These are phyloP conservation scores for Cenopis cana DNA, from an alignment of 2,888 invertebrate genomes.

Conservation along the genomic window DNA sequence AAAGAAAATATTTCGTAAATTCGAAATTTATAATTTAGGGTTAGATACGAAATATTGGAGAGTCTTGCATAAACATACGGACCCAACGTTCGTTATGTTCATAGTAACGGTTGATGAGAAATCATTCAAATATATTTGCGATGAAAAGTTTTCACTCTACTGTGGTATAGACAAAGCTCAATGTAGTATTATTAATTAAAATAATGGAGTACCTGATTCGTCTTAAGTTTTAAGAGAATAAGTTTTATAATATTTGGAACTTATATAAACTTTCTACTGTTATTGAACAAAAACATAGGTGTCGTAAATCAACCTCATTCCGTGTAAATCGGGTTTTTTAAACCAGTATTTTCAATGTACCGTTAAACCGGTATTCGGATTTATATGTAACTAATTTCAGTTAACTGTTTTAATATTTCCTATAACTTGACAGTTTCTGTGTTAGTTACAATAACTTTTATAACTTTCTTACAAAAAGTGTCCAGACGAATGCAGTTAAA, in stretches of 20 bases:
- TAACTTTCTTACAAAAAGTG: no score
- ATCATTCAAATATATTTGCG: conserved; percentile 57
- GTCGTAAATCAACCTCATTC: no score
- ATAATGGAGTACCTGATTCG: background rate
- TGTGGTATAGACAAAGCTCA: conserved; percentile 63
- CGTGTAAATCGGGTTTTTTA: no score
- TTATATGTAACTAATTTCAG: background rate
- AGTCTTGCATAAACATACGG: conserved; percentile 47
- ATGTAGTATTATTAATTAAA: conserved; percentile 53
- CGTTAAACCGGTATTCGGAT: background rate
- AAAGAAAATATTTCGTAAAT: conserved; percentile 52
- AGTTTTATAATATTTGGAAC: background rate
- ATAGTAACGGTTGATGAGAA: conserved; percentile 55
- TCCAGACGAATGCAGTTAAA: no score
- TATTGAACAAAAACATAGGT: no score
- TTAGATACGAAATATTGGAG: conserved; percentile 59
- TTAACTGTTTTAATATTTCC: no score
- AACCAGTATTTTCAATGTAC: background rate
- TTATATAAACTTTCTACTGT: no score
- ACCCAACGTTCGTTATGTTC: conserved; percentile 48
- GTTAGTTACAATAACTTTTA: no score
- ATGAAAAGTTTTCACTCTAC: conserved; percentile 56
- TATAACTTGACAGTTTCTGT: no score
- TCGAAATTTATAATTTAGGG: conserved; percentile 60
- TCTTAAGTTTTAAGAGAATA: background rate